Percentiles rank a stretch among this genome's conserved stretches.
Evolutionary conservation across 2,888 invertebrate species (phyloP).

Genomic region (Ophion costatus): DNA sequence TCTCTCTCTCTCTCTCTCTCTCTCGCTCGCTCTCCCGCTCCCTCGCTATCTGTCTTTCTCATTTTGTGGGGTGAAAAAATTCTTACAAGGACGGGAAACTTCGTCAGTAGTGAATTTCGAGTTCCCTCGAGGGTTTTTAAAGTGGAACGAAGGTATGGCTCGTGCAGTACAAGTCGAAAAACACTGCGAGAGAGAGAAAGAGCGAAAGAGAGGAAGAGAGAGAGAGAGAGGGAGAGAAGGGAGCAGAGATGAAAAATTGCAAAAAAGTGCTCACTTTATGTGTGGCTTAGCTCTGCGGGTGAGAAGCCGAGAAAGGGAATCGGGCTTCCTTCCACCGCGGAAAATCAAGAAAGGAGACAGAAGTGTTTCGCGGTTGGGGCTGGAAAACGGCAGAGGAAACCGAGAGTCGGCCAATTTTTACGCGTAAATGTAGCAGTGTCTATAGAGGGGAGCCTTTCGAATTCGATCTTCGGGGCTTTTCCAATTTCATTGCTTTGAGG

Average conservation of each 20-base stretch:
- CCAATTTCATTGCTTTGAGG: too few relatives aligned
- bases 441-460: not conserved
- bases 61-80: constrained; percentile 33
- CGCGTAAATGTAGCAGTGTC: not conserved
- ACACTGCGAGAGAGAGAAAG: constrained; percentile 6
- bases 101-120: constrained; percentile 65
- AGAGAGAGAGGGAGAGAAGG: constrained; percentile 9
- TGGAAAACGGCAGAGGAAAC: not conserved
- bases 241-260: not conserved
- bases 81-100: constrained; percentile 56
- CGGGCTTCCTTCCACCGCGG: not conserved
- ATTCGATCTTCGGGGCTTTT: not conserved
- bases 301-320: not conserved
- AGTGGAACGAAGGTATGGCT: constrained; percentile 40
- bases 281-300: constrained; percentile 30
- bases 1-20: constrained; percentile 24
- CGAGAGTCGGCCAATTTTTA: not conserved
- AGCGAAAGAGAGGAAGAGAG: constrained; percentile 17
- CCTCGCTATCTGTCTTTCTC: constrained; percentile 7
- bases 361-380: constrained; percentile 16
- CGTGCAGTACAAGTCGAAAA: constrained; percentile 16
- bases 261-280: constrained; percentile 27
- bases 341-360: not conserved
- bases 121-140: constrained; percentile 58
- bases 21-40: not conserved